These are phyloP conservation scores for Scytalopus superciliaris DNA, from an alignment of 2,113 vertebrate species.

Conservation along the genomic window DNA sequence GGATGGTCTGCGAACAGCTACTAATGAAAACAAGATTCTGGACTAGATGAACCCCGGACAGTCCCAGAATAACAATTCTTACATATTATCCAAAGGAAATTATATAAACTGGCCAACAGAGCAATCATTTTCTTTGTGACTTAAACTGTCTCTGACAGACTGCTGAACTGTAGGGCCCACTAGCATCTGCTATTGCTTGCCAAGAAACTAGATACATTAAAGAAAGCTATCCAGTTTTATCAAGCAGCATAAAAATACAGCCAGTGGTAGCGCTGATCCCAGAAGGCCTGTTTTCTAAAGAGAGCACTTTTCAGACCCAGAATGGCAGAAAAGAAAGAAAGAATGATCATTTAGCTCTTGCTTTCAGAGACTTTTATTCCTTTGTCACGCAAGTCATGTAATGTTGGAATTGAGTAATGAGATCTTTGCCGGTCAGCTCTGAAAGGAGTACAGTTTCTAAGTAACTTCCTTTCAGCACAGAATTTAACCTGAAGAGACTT, in stretches of 20 bases:
- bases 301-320: background rate
- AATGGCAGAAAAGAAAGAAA: background rate
- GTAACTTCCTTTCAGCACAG: background rate
- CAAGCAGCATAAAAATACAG: background rate
- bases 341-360: background rate
- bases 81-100: background rate
- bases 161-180: background rate
- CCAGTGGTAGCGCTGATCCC: background rate
- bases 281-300: background rate
- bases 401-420: background rate
- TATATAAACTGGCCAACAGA: background rate
- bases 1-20: background rate
- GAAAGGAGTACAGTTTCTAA: background rate
- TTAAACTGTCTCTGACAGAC: background rate
- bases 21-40: background rate
- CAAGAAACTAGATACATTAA: background rate
- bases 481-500: background rate
- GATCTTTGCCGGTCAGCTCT: background rate
- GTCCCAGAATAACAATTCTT: background rate
- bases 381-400: background rate
- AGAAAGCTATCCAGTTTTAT: background rate
- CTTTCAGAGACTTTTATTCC: background rate
- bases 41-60: background rate
- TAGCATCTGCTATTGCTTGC: background rate
- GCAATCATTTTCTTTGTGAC: background rate